Percentiles rank a stretch among this genome's conserved stretches.
Evolutionary conservation across 2,113 vertebrate species (phyloP).

Genomic region (Festucalex cinctus): DNA sequence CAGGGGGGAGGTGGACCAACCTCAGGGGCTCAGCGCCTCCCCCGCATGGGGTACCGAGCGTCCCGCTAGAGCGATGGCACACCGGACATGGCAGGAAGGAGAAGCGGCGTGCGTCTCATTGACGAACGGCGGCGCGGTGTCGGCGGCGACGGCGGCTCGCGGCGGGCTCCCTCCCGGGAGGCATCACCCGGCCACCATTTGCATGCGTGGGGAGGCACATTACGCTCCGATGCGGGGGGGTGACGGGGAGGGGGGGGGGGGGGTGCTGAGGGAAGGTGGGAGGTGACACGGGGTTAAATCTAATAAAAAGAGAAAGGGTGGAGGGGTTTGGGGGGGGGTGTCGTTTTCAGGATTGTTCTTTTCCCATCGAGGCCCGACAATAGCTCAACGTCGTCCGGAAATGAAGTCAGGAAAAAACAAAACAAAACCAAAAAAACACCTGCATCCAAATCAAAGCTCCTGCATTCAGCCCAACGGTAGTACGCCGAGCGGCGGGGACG

Average conservation of each 20-base stretch:
- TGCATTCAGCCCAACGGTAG: constrained; percentile 62
- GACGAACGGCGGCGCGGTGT: constrained; percentile 50
- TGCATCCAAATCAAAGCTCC: constrained; percentile 61
- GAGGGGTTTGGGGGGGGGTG: constrained; percentile 32
- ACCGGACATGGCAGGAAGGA: constrained; percentile 76
- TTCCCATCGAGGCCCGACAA: constrained; percentile 69
- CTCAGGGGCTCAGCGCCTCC: constrained; percentile 76
- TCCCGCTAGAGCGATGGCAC: constrained; percentile 76
- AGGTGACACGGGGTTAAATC: constrained; percentile 72
- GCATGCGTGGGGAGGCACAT: constrained; percentile 85
- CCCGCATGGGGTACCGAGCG: constrained; percentile 75
- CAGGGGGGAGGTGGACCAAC: constrained; percentile 75
- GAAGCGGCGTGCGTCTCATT: constrained; percentile 68
- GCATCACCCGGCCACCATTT: constrained; percentile 95
- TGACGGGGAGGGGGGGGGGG: constrained; percentile 61
- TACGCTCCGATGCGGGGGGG: constrained; percentile 71
- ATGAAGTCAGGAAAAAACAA: constrained; percentile 9
- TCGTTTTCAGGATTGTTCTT: constrained; percentile 45
- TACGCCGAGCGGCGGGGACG: constrained; percentile 53
- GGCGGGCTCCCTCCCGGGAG: constrained; percentile 62
- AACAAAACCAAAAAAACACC: constrained; percentile 70
- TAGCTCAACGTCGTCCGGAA: constrained; percentile 68
- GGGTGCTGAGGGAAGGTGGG: constrained; percentile 63
- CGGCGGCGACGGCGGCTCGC: constrained; percentile 60
- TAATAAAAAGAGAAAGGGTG: constrained; percentile 62